These are phyloP conservation scores for Aeoliscus strigatus DNA, from an alignment of 2,797 vertebrate genomes.

Conservation along the genomic window DNA sequence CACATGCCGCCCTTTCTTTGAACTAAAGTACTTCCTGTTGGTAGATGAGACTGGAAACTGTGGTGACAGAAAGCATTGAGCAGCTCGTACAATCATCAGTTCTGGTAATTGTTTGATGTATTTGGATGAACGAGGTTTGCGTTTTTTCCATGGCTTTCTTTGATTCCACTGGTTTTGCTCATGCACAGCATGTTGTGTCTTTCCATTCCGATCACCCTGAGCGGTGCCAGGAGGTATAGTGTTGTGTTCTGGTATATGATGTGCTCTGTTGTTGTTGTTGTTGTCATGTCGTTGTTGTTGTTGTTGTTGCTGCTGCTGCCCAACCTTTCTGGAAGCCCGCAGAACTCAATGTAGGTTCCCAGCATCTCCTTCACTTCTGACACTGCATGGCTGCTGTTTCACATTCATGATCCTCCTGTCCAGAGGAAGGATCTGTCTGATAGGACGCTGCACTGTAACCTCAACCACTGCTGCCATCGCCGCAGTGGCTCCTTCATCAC, in stretches of 20 bases:
- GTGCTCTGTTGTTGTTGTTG: conserved; percentile 71
- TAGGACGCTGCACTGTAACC: conserved; percentile 1
- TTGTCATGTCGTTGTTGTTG: conserved; percentile 58
- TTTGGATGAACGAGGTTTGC: conserved; percentile 71
- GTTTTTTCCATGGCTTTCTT: conserved; percentile 51
- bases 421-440: conserved; percentile 35
- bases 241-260: conserved; percentile 70
- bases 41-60: conserved; percentile 36
- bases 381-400: conserved; percentile 56
- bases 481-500: too few relatives aligned
- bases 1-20: neutral
- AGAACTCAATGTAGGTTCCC: conserved; percentile 79
- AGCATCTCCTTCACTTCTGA: conserved; percentile 55
- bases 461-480: too few relatives aligned
- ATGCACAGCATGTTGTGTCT: conserved; percentile 20
- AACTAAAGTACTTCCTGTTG: neutral
- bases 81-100: conserved; percentile 50
- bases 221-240: conserved; percentile 37
- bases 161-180: conserved; percentile 15
- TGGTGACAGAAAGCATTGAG: conserved; percentile 62
- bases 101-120: conserved; percentile 58
- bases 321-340: conserved; percentile 76
- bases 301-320: conserved; percentile 70
- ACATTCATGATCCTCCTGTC: conserved; percentile 41
- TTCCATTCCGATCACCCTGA: conserved; percentile 15